Base-by-base conservation (phyloP, 2,888 invertebrate species). In the Andrena camellia region DNA sequence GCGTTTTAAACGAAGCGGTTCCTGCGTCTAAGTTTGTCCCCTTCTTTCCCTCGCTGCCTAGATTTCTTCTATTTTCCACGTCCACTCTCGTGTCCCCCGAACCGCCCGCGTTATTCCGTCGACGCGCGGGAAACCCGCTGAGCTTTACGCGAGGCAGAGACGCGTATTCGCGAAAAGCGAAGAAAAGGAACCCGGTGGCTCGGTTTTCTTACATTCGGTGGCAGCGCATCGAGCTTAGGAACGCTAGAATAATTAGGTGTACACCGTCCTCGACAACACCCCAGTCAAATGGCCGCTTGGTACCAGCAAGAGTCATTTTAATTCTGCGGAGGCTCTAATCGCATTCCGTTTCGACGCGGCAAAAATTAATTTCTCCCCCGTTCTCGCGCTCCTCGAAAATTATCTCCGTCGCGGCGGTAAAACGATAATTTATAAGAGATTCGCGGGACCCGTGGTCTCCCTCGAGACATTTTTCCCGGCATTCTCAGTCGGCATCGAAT, bases 371-470 rank as follows among this genome's bases (percentile, higher is more conserved):
- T 67, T 78, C 17, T 7, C 17, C 54, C 50, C 48, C 23, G 13
- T 60, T 59, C 52, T 62, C 48, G 20, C 23, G 63, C 31, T 66
- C 7, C 50, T 23, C 69, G 73, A 73, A 60, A 81, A 81, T 81
- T 73, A 69, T 73, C 68, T 68, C 35, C 57, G 62, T 48, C 57
- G 75, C 62, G n/a, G 42, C 64, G 67, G 70, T 54, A 35, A 67
- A 74, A 82, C 64, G 79, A 79, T 82, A 79, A 82, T 82, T 82
- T 74, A 74, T 82, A 70, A 69, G 48, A 81, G 80, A 66, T 74
- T 33, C 69, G 54, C 79, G 68, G 42, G 59, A 29, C 35, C 48
- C 23, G 77, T 23, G 59, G 69, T 26, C 75, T 82, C 74, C 63
- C 75, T n/a, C 33, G 68, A 76, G 83, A 81, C 63, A 81, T 81